A percentile compares a stretch with the other conserved stretches of the same genome.
These are phyloP conservation scores for Leptopilina drosophilae DNA, from an alignment of 2,888 invertebrate genomes.

Conservation along the genomic window DNA sequence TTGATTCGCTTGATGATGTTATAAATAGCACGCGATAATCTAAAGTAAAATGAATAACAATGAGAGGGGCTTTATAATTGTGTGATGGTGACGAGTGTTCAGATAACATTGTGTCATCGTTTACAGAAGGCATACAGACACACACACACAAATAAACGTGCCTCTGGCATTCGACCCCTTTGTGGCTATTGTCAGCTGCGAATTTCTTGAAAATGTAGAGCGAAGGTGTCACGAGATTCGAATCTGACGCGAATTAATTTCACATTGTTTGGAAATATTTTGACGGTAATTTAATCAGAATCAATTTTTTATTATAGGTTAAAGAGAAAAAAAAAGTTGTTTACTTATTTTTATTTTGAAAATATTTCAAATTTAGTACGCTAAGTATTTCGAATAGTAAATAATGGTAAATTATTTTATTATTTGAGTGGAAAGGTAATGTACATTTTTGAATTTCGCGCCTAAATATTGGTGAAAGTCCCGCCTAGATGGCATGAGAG, in stretches of 20 bases:
- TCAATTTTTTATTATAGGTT: background rate
- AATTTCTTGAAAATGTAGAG: slow-evolving; percentile 29
- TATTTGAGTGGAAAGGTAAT: too few species aligned
- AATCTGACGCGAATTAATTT: slow-evolving; percentile 13
- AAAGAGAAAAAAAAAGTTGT: too few species aligned
- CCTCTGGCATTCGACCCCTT: slow-evolving; percentile 15
- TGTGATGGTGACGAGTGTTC: slow-evolving; percentile 5
- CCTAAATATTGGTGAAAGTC: too few species aligned
- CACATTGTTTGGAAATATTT: background rate
- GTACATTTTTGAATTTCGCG: too few species aligned
- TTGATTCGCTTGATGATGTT: background rate
- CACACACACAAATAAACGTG: background rate
- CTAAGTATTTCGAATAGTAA: too few species aligned
- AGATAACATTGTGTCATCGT: slow-evolving; percentile 39
- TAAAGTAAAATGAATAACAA: background rate
- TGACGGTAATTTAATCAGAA: background rate
- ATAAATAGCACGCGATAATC: background rate
- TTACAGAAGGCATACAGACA: slow-evolving; percentile 8
- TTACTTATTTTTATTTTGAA: too few species aligned
- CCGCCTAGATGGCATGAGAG: too few species aligned
- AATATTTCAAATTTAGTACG: too few species aligned
- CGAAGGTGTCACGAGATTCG: background rate
- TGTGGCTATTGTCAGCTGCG: background rate
- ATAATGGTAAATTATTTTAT: too few species aligned
- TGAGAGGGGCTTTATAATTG: slow-evolving; percentile 20